These are phyloP conservation scores for Holacanthella duospinosa DNA, from an alignment of 2,888 invertebrate species.

Conservation along the genomic window DNA sequence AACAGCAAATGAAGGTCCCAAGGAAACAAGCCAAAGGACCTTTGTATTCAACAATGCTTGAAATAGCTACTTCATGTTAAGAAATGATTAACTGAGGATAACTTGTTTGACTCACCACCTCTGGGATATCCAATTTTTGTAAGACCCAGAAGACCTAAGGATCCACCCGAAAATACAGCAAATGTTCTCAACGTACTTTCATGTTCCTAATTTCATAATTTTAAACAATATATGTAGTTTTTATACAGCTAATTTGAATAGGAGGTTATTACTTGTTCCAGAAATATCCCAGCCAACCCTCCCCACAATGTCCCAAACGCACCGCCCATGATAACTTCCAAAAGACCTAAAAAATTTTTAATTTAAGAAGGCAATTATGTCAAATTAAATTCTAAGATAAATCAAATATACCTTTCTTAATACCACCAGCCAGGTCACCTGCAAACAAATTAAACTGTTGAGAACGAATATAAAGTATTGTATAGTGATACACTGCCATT, in stretches of 20 bases:
- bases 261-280: conserved; percentile 17
- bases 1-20: too few species aligned
- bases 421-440: conserved; percentile 20
- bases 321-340: conserved; percentile 27
- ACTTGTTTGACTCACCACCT: conserved; percentile 21
- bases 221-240: not conserved
- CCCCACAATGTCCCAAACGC: conserved; percentile 31
- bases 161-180: conserved; percentile 24
- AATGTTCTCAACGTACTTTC: conserved; percentile 11
- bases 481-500: not conserved
- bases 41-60: too few species aligned
- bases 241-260: not conserved
- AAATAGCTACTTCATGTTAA: too few species aligned
- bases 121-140: conserved; percentile 29
- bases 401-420: conserved; percentile 25
- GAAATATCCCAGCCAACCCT: conserved; percentile 15
- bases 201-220: conserved; percentile 4
- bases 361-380: too few species aligned
- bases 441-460: conserved; percentile 9
- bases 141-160: conserved; percentile 27
- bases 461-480: not conserved
- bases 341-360: too few species aligned
- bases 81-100: too few species aligned
- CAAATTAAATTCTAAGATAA: too few species aligned
- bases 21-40: too few species aligned